These are phyloP conservation scores for Andrena fulva DNA, from an alignment of 2,888 invertebrate genomes.

Conservation along the genomic window DNA sequence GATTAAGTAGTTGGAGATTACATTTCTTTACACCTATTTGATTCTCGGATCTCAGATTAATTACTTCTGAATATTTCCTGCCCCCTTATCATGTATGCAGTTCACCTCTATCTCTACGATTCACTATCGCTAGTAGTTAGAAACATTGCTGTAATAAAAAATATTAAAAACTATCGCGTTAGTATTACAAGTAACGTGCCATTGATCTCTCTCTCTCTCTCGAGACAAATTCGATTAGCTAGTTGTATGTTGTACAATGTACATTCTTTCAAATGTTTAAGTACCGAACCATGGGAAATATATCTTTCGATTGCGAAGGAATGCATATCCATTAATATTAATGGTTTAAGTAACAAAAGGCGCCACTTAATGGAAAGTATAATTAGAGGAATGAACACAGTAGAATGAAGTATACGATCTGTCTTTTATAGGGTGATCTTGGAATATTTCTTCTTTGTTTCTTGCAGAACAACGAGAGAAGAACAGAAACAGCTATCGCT, in stretches of 20 bases:
- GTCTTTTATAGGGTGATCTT: not conserved
- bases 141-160: constrained; percentile 31
- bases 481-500: not conserved
- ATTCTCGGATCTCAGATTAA: constrained; percentile 10
- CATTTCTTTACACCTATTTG: not conserved
- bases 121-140: not conserved
- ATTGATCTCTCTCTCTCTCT: not conserved
- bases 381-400: constrained; percentile 17
- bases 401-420: not conserved
- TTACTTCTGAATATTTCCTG: not conserved
- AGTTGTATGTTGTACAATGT: not conserved
- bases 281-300: not conserved
- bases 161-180: constrained; percentile 10
- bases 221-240: constrained; percentile 20
- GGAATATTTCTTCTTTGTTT: constrained; percentile 33
- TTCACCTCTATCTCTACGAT: constrained; percentile 11
- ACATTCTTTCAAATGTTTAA: constrained; percentile 12
- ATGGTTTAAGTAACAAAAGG: too few relatives aligned
- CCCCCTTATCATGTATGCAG: not conserved
- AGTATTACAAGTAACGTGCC: constrained; percentile 1
- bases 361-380: not conserved
- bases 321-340: not conserved
- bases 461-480: not conserved
- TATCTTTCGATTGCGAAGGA: constrained; percentile 2
- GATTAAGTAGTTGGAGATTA: constrained; percentile 24